Evolutionary conservation across 2,888 invertebrate genomes (phyloP).

Genomic region (Micoletzkya japonica): DNA sequence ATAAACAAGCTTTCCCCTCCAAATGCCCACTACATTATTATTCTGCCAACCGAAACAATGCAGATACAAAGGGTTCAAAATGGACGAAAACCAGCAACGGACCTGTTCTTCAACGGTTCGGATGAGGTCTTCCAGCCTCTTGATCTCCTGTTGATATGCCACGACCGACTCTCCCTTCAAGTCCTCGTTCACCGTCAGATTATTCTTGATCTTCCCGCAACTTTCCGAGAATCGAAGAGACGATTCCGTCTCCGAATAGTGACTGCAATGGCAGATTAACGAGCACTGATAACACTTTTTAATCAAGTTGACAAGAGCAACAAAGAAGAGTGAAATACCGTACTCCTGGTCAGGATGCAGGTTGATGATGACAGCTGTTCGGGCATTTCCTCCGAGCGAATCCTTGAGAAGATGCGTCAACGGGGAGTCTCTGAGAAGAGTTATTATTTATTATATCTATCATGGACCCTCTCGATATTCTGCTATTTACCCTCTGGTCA

Average conservation of each 20-base stretch:
- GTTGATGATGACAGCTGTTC: conserved; percentile 66
- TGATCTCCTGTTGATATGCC: conserved; percentile 64
- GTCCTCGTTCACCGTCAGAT: conserved; percentile 65
- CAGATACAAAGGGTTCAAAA: neutral
- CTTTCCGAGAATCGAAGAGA: neutral
- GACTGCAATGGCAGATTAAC: too few relatives aligned
- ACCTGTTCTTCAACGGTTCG: neutral
- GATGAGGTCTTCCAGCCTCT: conserved; percentile 41
- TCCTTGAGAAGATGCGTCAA: conserved; percentile 67
- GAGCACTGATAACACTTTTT: too few relatives aligned
- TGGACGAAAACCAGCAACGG: neutral
- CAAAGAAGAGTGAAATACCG: too few relatives aligned
- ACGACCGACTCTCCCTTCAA: conserved; percentile 64
- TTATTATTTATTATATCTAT: neutral
- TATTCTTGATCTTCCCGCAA: conserved; percentile 64
- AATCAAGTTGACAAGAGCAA: too few relatives aligned
- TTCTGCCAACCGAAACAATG: neutral
- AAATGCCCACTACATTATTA: neutral
- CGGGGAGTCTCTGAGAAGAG: conserved; percentile 64
- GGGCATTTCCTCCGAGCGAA: conserved; percentile 67
- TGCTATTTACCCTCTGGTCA: neutral
- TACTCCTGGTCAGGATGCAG: conserved; percentile 65
- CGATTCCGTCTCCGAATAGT: too few relatives aligned
- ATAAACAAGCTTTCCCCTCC: neutral
- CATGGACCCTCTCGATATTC: neutral